Evolutionary conservation across 2,797 vertebrate species (phyloP).

Genomic region (Zalophus californianus): DNA sequence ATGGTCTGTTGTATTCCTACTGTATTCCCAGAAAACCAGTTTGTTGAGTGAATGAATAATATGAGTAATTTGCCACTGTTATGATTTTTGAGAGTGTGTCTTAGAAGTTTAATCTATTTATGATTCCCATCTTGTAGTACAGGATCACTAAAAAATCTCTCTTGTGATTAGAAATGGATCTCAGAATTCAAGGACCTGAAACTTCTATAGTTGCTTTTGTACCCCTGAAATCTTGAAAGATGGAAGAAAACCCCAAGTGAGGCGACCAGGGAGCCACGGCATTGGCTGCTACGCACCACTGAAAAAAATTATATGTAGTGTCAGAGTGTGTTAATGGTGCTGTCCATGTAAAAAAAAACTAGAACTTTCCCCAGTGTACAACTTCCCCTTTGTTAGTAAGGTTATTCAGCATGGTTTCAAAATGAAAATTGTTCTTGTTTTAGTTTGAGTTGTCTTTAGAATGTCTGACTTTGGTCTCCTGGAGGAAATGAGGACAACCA

Average conservation of each 20-base stretch:
- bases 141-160: background rate
- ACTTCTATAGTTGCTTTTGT: background rate
- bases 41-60: background rate
- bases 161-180: background rate
- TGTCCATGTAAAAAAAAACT: background rate
- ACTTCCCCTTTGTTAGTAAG: background rate
- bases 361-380: background rate
- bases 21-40: background rate
- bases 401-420: background rate
- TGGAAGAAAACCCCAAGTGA: background rate
- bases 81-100: background rate
- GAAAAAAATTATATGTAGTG: background rate
- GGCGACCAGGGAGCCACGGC: background rate
- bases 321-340: background rate
- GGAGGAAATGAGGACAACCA: background rate
- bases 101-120: background rate
- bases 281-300: background rate
- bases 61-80: background rate
- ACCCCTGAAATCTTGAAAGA: background rate
- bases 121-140: background rate
- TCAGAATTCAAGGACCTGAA: background rate
- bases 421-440: slow-evolving; percentile 30
- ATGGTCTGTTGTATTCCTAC: background rate
- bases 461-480: background rate
- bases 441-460: background rate